Evolutionary conservation across 2,113 vertebrate species (phyloP), one percentile per base, ranked within the genome.

Genomic region (Mustela nigripes): DNA sequence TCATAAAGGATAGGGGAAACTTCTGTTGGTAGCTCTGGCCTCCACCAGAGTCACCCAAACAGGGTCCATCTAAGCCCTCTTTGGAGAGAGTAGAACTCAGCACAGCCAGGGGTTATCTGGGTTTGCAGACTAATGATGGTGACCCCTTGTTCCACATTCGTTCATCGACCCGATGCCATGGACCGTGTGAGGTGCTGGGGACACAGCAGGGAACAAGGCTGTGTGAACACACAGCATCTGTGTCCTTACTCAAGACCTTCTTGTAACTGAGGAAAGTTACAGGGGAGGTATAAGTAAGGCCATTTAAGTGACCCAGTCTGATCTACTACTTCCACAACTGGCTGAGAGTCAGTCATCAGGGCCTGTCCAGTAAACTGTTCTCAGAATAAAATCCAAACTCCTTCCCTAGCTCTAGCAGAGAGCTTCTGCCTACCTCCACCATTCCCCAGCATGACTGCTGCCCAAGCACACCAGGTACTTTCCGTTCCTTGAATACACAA

Each of bases 401-500:
- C 50, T 92, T 85, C 19, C 67, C 67, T 1, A 62, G 67, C 45
- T 50, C 48, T 63, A 36, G 39, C 24, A 1, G 19, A 22, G 2
- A 15, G 58, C 78, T 78, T 36, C 62, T 82, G 42, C 39, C 45
- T 45, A 9, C 6, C 11, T 39, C 62, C 10, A 7, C 62, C 10
- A 7, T 5, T 15, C 36, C 45, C 53, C 45, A 60, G 90, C 10
- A 26, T 82, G n/a, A 28, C 22, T 28, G 78, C n/a, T 60, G 18
- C 18, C 18, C n/a, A n/a, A 71, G 36, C 28, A 33, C 63, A 81
- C 1, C 18, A 31, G 42, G 58, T 45, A 53, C 9, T 45, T 71
- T 94, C 84, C 80, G 63, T 76, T 58, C 84, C 91, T 92, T 90
- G 71, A 87, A 88, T 45, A 88, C 31, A 58, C 10, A 93, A 19